A percentile compares a stretch with the other conserved stretches of the same genome.
These are phyloP conservation scores for Antennarius maculatus DNA, from an alignment of 2,797 vertebrate genomes.

Conservation along the genomic window DNA sequence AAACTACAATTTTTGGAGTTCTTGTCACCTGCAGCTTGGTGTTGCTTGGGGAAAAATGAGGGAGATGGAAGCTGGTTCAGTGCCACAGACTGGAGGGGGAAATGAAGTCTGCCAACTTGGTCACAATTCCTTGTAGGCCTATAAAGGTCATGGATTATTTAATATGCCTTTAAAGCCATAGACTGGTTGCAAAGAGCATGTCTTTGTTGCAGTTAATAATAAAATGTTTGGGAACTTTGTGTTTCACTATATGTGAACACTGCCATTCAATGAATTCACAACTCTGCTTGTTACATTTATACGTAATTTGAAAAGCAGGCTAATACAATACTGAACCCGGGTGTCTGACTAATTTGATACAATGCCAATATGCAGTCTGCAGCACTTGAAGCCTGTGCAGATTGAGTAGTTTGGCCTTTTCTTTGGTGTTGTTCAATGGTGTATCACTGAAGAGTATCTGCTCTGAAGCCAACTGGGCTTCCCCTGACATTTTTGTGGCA, in stretches of 20 bases:
- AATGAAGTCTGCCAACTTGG: slow-evolving; percentile 62
- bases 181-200: slow-evolving; percentile 44
- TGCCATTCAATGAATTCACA: slow-evolving; percentile 24
- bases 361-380: slow-evolving; percentile 47
- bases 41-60: background rate
- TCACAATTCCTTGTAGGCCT: slow-evolving; percentile 59
- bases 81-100: slow-evolving; percentile 58
- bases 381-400: slow-evolving; percentile 32
- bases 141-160: slow-evolving; percentile 75
- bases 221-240: slow-evolving; percentile 38
- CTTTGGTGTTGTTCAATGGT: slow-evolving; percentile 56
- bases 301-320: slow-evolving; percentile 16
- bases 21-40: slow-evolving; percentile 33
- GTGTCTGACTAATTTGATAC: slow-evolving; percentile 35
- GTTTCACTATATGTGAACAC: slow-evolving; percentile 8
- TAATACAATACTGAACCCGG: slow-evolving; percentile 45
- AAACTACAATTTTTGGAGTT: slow-evolving; percentile 31
- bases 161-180: slow-evolving; percentile 44
- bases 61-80: slow-evolving; percentile 33
- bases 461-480: slow-evolving; percentile 59
- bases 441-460: slow-evolving; percentile 57
- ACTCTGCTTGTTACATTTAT: slow-evolving; percentile 20
- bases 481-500: slow-evolving; percentile 77
- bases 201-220: slow-evolving; percentile 28
- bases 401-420: slow-evolving; percentile 62